phyloP scores from a whole-genome alignment of 2,888 invertebrate species.

The Eurytoma adleriae region DNA sequence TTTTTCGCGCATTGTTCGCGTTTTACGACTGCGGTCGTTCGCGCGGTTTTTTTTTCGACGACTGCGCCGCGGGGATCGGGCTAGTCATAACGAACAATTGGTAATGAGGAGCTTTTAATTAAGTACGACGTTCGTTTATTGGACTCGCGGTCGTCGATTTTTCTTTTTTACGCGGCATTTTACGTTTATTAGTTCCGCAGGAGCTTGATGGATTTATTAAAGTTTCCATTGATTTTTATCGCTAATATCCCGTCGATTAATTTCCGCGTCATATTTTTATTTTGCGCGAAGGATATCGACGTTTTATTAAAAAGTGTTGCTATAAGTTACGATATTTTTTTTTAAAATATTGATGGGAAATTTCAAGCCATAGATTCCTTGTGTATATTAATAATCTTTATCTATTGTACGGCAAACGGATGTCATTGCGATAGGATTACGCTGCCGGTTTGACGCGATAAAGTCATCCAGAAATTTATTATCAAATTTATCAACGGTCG shows the following conservation, averaged over 20 bases:
- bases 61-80: background rate
- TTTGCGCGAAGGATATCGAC: too few species aligned
- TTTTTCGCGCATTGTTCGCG: constrained; percentile 2
- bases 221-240: too few species aligned
- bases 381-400: too few species aligned
- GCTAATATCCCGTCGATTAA: too few species aligned
- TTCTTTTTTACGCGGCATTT: background rate
- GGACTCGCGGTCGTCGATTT: background rate
- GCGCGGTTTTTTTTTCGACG: constrained; percentile 19
- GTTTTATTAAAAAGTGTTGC: too few species aligned
- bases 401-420: background rate
- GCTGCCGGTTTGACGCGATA: background rate
- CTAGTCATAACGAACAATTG: background rate
- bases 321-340: too few species aligned
- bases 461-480: background rate
- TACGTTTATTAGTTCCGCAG: too few species aligned
- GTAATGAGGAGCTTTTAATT: constrained; percentile 38
- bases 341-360: too few species aligned
- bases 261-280: too few species aligned
- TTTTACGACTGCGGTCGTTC: constrained; percentile 19
- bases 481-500: background rate
- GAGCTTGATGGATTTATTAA: too few species aligned
- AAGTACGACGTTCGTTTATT: constrained; percentile 6
- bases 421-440: background rate
- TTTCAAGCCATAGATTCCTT: too few species aligned